phyloP scores from a whole-genome alignment of 2,797 vertebrate species.

The Onychomys arenicola region DNA sequence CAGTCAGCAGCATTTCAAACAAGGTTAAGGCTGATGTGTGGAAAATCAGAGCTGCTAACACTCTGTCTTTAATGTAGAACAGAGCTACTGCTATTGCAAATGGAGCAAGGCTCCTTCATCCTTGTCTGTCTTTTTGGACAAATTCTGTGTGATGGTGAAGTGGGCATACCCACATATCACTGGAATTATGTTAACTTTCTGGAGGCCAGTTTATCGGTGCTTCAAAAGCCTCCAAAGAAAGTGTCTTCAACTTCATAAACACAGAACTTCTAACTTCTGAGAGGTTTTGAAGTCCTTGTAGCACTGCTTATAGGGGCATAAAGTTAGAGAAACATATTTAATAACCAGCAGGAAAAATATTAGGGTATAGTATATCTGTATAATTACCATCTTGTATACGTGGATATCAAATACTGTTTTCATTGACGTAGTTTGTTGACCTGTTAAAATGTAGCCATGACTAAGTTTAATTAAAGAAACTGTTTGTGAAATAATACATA shows the following conservation, averaged over 20 bases:
- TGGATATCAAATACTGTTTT: constrained; percentile 5
- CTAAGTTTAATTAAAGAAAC: constrained; percentile 51
- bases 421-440: constrained; percentile 23
- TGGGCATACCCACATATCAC: not conserved
- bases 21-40: constrained; percentile 3
- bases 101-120: not conserved
- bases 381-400: not conserved
- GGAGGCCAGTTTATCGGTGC: not conserved
- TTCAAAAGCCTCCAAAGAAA: constrained; percentile 26
- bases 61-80: not conserved
- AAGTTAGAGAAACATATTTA: constrained; percentile 26
- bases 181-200: not conserved
- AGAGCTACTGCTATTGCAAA: not conserved
- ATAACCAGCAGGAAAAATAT: constrained; percentile 9
- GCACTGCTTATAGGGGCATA: not conserved
- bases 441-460: constrained; percentile 18
- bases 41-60: constrained; percentile 54
- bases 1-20: constrained; percentile 53
- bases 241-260: not conserved
- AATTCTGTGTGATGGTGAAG: not conserved
- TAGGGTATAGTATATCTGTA: not conserved
- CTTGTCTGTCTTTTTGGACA: not conserved
- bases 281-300: not conserved
- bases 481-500: not conserved
- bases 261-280: not conserved